Evolutionary conservation across 1,140 invertebrate genomes (phyloP), one percentile per base, ranked within the genome.

Genomic region (Periplaneta americana): DNA sequence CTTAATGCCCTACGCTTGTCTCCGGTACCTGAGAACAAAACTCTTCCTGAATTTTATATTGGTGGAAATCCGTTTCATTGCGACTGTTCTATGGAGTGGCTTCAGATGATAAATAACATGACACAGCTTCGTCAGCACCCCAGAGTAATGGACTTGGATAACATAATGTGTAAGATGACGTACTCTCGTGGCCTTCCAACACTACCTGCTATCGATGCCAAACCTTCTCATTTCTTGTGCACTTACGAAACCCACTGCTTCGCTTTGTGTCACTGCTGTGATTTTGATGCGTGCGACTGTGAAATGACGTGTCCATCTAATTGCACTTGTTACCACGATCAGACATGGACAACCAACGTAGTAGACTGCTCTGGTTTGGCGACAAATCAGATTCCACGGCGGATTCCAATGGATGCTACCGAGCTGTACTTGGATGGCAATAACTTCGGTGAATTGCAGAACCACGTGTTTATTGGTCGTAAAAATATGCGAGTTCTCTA

Each of bases 261-360:
- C 88, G 94, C 96, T 28, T 88, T 97, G 75, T 98, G 97, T 86
- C 96, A 97, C 85, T 98, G 97, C 88, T 98, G 97, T 86, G 96
- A 98, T 85, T 98, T 97, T 86, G 96, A 98, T 86, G 96, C 96
- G 76, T 98, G 97, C 88, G 97, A 98, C 88, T 98, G 97, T 88
- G 96, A 97, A 89, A 98, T 98, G 96, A 97, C 94, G 6, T 98
- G 96, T 85, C 97, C 97, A 3, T 92, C 92, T 83, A 96, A 97
- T 86, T 98, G 96, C 89, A 95, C 95, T 82, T 98, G 96, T 86
- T 98, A 97, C 87, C 95, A 97, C 88, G 96, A 98, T 85, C 94
- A 96, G 86, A 95, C 96, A 22, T 98, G 96, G 96, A 95, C 95
- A 82, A 96, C 95, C 35, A 98, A 98, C 87, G 95, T 97, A 9